Evolutionary conservation across 1,140 invertebrate genomes (phyloP).

Genomic region (Globodera rostochiensis): DNA sequence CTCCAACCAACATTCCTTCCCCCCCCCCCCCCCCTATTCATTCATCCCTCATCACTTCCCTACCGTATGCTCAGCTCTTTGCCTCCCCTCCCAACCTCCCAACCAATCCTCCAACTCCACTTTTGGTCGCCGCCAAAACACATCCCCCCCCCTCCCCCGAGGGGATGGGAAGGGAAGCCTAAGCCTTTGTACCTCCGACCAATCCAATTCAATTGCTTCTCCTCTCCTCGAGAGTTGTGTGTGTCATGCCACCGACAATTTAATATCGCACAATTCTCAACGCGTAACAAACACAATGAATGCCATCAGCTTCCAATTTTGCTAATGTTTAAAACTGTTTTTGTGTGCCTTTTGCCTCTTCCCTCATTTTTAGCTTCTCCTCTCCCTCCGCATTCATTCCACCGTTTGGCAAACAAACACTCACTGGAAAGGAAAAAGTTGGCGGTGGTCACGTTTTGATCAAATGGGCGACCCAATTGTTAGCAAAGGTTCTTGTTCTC

Average conservation of each 20-base stretch:
- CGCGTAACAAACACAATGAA: background rate
- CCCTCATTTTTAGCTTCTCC: no score
- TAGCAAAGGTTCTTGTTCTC: background rate
- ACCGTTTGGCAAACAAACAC: no score
- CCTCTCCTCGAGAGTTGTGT: background rate
- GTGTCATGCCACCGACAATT: background rate
- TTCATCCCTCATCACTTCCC: background rate
- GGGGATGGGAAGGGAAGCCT: background rate
- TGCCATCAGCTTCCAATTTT: background rate
- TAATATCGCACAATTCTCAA: no score
- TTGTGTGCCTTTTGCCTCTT: background rate
- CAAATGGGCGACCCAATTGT: background rate
- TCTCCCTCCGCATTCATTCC: no score
- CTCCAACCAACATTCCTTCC: background rate
- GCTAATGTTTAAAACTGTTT: background rate
- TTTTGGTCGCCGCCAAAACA: slow-evolving; percentile 6
- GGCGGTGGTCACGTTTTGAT: background rate
- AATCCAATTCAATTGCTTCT: background rate
- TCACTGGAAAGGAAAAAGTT: no score
- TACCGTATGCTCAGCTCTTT: background rate
- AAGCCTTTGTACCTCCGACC: background rate
- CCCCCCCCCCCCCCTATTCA: background rate
- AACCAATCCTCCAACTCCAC: background rate
- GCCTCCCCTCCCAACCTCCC: background rate
- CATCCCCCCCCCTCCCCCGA: background rate